Base-by-base conservation (phyloP, 2,113 vertebrate genomes). In the Passerina amoena region DNA sequence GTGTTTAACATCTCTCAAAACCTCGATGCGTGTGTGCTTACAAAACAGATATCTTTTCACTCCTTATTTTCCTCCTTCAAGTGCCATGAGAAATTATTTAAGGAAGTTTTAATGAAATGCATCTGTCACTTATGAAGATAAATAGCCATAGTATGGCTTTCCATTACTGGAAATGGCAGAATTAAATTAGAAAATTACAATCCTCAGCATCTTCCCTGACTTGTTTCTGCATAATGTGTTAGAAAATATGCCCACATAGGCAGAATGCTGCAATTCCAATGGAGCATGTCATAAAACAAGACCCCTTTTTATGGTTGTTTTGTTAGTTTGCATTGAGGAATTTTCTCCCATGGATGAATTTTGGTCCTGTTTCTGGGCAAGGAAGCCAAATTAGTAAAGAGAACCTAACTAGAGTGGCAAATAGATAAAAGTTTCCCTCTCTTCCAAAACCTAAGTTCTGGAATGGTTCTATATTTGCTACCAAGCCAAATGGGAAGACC, bases 151-250 rank as follows among this genome's bases (percentile, higher is more conserved):
- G 96, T 94, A 96, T 91, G 97, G 96, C 97, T 98, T 97, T 98
- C 98, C 97, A 98, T 98, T 98, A 98, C 98, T 98, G 97, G 97
- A 98, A 98, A 98, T 97, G 97, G 97, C 96, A 98, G 98, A 98
- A 98, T 98, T 98, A 98, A 98, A 98, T 98, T 98, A 98, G 97
- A 98, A 98, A 98, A 98, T 98, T 97, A 98, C 97, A 97, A 95
- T 98, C 98, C 96, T 98, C 97, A 97, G 97, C 98, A 98, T 98
- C 98, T 98, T 98, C 97, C 92, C 95, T 97, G 97, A 98, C 97
- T 96, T 97, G 95, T 96, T 98, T 98, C 97, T 98, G 96, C 98
- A 98, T 98, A 98, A 98, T 98, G 96, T 98, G 97, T 97, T 98
- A 96, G 97, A 97, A 96, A 98, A 98, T 97, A 98, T 98, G 98